Evolutionary conservation across 2,797 vertebrate species (phyloP).

Genomic region (Bryconaethiops microstoma): DNA sequence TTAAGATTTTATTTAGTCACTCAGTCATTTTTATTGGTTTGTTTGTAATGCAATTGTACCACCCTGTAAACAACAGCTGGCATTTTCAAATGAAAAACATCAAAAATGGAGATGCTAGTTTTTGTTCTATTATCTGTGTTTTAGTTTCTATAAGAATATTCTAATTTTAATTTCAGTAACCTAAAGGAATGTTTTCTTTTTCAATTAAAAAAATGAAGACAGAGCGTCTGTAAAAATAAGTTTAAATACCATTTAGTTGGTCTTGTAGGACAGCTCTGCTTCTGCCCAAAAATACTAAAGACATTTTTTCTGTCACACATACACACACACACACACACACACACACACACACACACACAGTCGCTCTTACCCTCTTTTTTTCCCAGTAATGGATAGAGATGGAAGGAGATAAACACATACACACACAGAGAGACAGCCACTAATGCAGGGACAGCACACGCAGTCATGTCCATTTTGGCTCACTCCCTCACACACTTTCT

Average conservation of each 20-base stretch:
- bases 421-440: neutral
- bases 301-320: too few relatives aligned
- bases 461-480: conserved; percentile 1
- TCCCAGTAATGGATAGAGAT: conserved; percentile 13
- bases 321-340: neutral
- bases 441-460: conserved; percentile 12
- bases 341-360: neutral
- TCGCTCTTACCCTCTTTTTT: neutral
- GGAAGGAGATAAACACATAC: conserved; percentile 12
- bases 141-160: too few relatives aligned
- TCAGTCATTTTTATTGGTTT: too few relatives aligned
- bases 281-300: neutral
- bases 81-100: too few relatives aligned
- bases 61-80: too few relatives aligned
- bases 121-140: too few relatives aligned
- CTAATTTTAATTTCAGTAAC: too few relatives aligned
- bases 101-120: too few relatives aligned
- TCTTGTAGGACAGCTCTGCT: neutral
- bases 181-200: too few relatives aligned
- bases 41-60: too few relatives aligned
- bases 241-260: neutral
- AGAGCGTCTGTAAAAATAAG: neutral
- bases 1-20: too few relatives aligned
- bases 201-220: too few relatives aligned
- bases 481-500: neutral